phyloP scores from a whole-genome alignment of 2,888 invertebrate genomes.

The Augiades crinisus region DNA sequence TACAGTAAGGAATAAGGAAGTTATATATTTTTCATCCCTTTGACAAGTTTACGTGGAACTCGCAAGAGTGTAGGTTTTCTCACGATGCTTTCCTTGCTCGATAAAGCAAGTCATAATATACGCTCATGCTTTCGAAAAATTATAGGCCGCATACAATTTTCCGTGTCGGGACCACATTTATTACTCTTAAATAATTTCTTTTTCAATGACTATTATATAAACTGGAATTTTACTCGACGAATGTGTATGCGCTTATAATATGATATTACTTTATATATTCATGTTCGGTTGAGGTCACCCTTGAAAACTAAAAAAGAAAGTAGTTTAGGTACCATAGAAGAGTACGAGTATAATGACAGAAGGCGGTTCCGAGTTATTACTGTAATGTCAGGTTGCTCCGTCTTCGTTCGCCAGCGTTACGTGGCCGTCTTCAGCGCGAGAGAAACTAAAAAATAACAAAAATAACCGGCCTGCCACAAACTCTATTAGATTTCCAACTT shows the following conservation, averaged over 20 bases:
- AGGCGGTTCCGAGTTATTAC: conserved; percentile 74
- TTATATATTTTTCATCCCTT: too few relatives aligned
- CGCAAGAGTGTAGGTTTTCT: too few relatives aligned
- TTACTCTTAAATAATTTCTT: too few relatives aligned
- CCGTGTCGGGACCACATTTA: too few relatives aligned
- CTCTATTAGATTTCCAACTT: conserved; percentile 77
- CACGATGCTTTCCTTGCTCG: too few relatives aligned
- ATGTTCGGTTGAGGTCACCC: neutral
- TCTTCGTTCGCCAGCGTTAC: conserved; percentile 71
- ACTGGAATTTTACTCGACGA: too few relatives aligned
- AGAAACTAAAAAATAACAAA: conserved; percentile 72
- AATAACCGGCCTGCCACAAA: conserved; percentile 75
- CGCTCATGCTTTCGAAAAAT: too few relatives aligned
- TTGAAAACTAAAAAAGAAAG: conserved; percentile 36
- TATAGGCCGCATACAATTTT: too few relatives aligned
- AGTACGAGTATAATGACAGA: conserved; percentile 75
- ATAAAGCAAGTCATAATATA: too few relatives aligned
- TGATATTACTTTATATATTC: neutral
- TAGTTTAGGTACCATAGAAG: conserved; percentile 63
- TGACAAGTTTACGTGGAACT: too few relatives aligned
- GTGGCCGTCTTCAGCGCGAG: conserved; percentile 64
- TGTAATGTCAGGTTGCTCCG: conserved; percentile 72
- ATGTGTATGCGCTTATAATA: neutral
- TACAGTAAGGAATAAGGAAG: too few relatives aligned
- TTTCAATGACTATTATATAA: too few relatives aligned